Evolutionary conservation across 2,797 vertebrate species (phyloP).

Genomic region (Sylvilagus floridanus): DNA sequence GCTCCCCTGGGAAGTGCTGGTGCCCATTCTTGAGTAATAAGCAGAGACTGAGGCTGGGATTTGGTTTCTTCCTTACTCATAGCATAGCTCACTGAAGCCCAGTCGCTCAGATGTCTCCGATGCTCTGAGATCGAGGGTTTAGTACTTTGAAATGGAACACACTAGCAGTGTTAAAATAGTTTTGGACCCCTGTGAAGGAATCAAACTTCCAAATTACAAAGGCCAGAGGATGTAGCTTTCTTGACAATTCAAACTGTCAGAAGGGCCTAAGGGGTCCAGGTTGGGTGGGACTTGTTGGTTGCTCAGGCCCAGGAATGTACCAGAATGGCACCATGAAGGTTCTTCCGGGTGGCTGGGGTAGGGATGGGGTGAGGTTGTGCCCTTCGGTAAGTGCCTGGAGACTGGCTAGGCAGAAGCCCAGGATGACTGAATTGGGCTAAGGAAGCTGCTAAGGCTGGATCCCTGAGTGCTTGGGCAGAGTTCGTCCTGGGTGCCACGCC

Average conservation of each 20-base stretch:
- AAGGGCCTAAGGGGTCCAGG: not conserved
- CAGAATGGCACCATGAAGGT: not conserved
- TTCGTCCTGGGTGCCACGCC: not conserved
- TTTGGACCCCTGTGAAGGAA: not conserved
- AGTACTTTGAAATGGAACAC: not conserved
- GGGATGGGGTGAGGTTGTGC: not conserved
- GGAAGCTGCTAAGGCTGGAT: not conserved
- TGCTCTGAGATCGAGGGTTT: not conserved
- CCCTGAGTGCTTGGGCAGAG: not conserved
- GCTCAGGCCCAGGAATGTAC: not conserved
- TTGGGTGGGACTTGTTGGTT: not conserved
- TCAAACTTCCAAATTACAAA: not conserved
- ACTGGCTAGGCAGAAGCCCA: not conserved
- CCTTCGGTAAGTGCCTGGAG: not conserved
- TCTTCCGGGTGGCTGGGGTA: not conserved
- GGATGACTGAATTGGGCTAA: not conserved
- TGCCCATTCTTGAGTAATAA: not conserved
- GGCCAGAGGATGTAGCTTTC: not conserved
- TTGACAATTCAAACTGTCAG: not conserved
- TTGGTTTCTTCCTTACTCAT: not conserved
- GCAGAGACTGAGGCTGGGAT: not conserved
- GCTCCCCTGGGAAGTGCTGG: not conserved
- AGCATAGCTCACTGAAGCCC: not conserved
- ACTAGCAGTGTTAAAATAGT: not conserved
- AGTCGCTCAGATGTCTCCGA: not conserved